These are phyloP conservation scores for Bergia puertoricense DNA, from an alignment of 92 coral and sea anemone species.

Conservation along the genomic window DNA sequence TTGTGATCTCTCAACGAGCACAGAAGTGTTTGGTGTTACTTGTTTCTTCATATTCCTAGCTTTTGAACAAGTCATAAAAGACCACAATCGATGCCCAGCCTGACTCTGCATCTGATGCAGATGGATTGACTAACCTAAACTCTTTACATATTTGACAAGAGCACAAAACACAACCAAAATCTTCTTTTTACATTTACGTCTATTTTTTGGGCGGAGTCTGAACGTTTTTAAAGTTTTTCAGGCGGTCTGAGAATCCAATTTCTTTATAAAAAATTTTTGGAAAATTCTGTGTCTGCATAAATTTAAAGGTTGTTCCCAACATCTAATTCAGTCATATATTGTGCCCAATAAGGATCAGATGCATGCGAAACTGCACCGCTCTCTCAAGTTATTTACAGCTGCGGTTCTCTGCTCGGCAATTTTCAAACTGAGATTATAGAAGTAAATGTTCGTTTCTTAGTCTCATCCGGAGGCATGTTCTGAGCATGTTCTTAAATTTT, in stretches of 20 bases:
- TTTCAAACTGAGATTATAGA: too few relatives aligned
- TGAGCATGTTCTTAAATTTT: too few relatives aligned
- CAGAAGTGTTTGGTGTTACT: conserved; percentile 2
- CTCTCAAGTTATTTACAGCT: too few relatives aligned
- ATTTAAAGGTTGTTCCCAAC: too few relatives aligned
- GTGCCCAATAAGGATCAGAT: too few relatives aligned
- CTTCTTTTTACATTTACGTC: background rate
- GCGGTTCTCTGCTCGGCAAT: too few relatives aligned
- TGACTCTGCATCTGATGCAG: background rate
- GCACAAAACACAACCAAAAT: background rate
- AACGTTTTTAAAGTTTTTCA: background rate
- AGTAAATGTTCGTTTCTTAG: too few relatives aligned
- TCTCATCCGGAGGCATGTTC: too few relatives aligned
- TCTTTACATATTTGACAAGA: background rate
- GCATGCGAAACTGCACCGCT: too few relatives aligned
- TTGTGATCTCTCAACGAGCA: background rate
- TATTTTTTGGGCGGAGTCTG: background rate
- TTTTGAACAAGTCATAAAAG: background rate
- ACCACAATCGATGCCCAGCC: background rate
- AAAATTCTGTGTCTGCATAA: background rate
- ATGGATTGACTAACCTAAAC: background rate
- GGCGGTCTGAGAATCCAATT: too few relatives aligned
- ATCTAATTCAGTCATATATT: too few relatives aligned
- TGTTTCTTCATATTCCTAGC: background rate
- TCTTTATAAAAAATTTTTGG: background rate